These are phyloP conservation scores for Oscheius sp. DNA, from an alignment of 2,888 invertebrate genomes.

Conservation along the genomic window DNA sequence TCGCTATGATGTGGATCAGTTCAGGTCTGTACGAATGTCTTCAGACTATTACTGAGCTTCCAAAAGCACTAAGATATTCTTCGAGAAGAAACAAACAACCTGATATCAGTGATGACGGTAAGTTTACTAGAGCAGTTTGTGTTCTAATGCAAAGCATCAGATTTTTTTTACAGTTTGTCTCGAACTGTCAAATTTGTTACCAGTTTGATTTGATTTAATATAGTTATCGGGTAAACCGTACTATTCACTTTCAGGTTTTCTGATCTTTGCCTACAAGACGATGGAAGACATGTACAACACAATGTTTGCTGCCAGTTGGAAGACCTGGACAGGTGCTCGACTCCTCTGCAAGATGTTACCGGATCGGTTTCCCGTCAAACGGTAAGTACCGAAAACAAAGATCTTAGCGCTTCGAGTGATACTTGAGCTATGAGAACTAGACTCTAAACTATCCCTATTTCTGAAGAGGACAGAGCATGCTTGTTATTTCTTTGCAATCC, in stretches of 20 bases:
- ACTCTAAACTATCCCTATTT: too few relatives aligned
- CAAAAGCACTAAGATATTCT: neutral
- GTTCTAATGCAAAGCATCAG: neutral
- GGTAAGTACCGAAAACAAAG: conserved; percentile 32
- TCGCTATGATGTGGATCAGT: conserved; percentile 21
- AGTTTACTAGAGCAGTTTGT: neutral
- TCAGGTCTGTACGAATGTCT: conserved; percentile 51
- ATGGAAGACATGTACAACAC: conserved; percentile 64
- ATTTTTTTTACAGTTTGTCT: neutral
- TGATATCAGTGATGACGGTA: conserved; percentile 30
- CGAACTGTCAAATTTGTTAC: neutral
- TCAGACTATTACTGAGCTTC: conserved; percentile 43
- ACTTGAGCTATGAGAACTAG: too few relatives aligned
- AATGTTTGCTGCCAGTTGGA: conserved; percentile 59
- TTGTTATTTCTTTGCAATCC: too few relatives aligned
- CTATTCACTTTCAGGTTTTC: conserved; percentile 47
- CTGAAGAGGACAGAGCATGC: too few relatives aligned
- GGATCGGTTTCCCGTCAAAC: conserved; percentile 47
- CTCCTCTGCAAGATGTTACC: conserved; percentile 57
- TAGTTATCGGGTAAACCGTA: neutral
- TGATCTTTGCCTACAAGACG: conserved; percentile 62
- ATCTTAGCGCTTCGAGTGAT: too few relatives aligned
- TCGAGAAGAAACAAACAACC: neutral
- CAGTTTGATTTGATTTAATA: neutral
- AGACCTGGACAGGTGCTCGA: conserved; percentile 66